phyloP scores from a whole-genome alignment of 2,113 vertebrate genomes.

The Chloropsis hardwickii region DNA sequence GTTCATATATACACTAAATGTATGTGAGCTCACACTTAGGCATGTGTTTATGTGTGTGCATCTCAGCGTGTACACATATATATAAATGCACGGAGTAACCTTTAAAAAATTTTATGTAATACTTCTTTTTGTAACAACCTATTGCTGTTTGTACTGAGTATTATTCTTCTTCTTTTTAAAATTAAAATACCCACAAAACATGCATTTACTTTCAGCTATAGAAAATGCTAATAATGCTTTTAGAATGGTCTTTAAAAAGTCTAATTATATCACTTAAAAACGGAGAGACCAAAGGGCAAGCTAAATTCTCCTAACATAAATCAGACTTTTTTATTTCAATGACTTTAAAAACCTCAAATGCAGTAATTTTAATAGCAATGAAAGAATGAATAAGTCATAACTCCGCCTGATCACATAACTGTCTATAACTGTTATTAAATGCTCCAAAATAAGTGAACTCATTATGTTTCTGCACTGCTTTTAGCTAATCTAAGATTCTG shows the following conservation, averaged over 20 bases:
- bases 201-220: constrained; percentile 84
- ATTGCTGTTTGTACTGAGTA: constrained; percentile 79
- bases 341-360: constrained; percentile 86
- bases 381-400: constrained; percentile 88
- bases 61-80: constrained; percentile 16
- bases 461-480: constrained; percentile 85
- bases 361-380: constrained; percentile 87
- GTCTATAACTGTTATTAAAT: constrained; percentile 90
- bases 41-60: constrained; percentile 9
- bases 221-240: constrained; percentile 91
- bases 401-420: constrained; percentile 87
- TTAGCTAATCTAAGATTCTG: constrained; percentile 85
- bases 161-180: constrained; percentile 82
- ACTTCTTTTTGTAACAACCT: constrained; percentile 78
- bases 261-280: constrained; percentile 96
- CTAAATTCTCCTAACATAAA: constrained; percentile 93
- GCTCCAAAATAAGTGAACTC: constrained; percentile 86
- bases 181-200: constrained; percentile 85
- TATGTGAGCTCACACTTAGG: background rate
- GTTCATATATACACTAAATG: constrained; percentile 40
- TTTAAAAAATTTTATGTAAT: constrained; percentile 68
- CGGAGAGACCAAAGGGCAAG: constrained; percentile 89
- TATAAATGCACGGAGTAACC: constrained; percentile 46
- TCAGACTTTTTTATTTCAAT: constrained; percentile 88
- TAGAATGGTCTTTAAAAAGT: constrained; percentile 94